Base-by-base conservation (phyloP, 2,888 invertebrate genomes). In the Pristionchus mayeri region DNA sequence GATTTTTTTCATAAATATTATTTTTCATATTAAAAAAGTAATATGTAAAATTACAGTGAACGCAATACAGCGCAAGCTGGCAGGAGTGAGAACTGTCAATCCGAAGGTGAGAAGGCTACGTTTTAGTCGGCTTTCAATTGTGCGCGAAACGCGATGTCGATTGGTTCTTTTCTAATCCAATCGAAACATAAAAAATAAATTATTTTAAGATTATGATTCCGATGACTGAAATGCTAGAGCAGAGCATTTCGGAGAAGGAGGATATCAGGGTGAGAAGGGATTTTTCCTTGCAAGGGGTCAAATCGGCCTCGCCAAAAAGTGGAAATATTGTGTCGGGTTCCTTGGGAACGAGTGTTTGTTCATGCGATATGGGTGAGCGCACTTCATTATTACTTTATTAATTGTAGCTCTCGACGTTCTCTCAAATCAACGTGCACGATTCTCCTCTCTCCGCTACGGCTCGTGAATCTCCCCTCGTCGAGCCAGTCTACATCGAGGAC, bases 341-440 rank as follows among this genome's bases (percentile, higher is more conserved):
- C n/a, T n/a, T n/a, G n/a, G n/a, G n/a, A n/a, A n/a, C n/a, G n/a
- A n/a, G n/a, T n/a, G n/a, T n/a, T n/a, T n/a, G n/a, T n/a, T n/a
- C n/a, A n/a, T n/a, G n/a, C n/a, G n/a, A n/a, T n/a, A n/a, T n/a
- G n/a, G n/a, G n/a, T n/a, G n/a, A n/a, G n/a, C n/a, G n/a, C n/a
- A n/a, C n/a, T n/a, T n/a, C n/a, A n/a, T n/a, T n/a, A n/a, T n/a
- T n/a, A n/a, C n/a, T n/a, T n/a, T n/a, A n/a, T n/a, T n/a, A n/a
- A n/a, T n/a, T n/a, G n/a, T n/a, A n/a, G n/a, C n/a, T n/a, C 37
- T 60, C 30, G 18, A 24, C 81, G n/a, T 54, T 37, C 48, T 87
- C 87, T 21, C 87, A 87, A 81, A 57, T 85, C 82, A 50, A 81
- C 30, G 80, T 86, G 37, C 54, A 81, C 54, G 24, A 54, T 7